A percentile compares a stretch with the other conserved stretches of the same genome.
These are phyloP conservation scores for Dunckerocampus dactyliophorus DNA, from an alignment of 2,113 vertebrate genomes.

Conservation along the genomic window DNA sequence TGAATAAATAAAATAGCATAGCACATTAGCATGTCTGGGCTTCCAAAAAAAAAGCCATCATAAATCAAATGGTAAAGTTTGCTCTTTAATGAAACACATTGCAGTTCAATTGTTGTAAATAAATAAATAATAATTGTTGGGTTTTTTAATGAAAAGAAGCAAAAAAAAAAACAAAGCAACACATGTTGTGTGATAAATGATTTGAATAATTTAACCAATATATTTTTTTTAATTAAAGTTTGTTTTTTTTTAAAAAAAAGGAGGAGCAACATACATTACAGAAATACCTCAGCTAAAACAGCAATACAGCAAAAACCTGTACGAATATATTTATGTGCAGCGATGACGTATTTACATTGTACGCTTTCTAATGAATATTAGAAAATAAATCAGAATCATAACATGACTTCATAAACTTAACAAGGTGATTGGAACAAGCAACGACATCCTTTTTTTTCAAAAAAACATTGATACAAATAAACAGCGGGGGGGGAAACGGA, in stretches of 20 bases:
- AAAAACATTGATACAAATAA: conserved; percentile 87
- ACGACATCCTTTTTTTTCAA: conserved; percentile 77
- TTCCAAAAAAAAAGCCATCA: background rate
- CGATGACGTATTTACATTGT: conserved; percentile 96
- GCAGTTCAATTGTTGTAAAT: conserved; percentile 87
- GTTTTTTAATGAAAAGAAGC: conserved; percentile 75
- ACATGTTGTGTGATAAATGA: too few relatives aligned
- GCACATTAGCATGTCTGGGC: conserved; percentile 48
- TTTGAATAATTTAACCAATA: conserved; percentile 73
- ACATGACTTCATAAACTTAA: conserved; percentile 51
- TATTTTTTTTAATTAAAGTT: conserved; percentile 30
- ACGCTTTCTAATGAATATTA: conserved; percentile 48
- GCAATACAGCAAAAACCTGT: conserved; percentile 91
- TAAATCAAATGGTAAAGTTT: conserved; percentile 84
- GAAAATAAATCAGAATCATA: background rate
- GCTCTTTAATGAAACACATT: conserved; percentile 95
- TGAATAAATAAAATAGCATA: conserved; percentile 57
- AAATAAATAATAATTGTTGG: conserved; percentile 87
- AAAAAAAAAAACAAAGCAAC: background rate
- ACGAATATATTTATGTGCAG: conserved; percentile 95
- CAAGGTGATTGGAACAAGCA: conserved; percentile 75
- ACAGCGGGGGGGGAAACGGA: conserved; percentile 72
- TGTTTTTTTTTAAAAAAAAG: conserved; percentile 44
- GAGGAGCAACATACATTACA: conserved; percentile 89
- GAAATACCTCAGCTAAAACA: conserved; percentile 85